Evolutionary conservation across 2,113 vertebrate genomes (phyloP).

Genomic region (Prochilodus magdalenae): DNA sequence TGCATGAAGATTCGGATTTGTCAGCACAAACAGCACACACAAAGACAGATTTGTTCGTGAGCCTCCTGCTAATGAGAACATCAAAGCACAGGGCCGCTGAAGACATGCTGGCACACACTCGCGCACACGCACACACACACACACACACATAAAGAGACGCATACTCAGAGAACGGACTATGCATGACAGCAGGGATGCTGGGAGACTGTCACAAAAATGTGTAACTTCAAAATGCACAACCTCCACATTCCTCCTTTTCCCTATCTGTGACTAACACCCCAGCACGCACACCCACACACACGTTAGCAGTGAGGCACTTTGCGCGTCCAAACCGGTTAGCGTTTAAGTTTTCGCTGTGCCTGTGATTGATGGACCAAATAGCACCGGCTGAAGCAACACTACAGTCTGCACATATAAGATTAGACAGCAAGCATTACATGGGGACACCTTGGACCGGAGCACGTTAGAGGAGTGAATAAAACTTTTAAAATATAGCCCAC

Average conservation of each 20-base stretch:
- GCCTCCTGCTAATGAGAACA: slow-evolving; percentile 53
- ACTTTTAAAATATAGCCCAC: background rate
- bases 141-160: background rate
- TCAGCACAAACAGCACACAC: slow-evolving; percentile 30
- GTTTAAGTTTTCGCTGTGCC: background rate
- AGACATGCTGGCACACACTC: slow-evolving; percentile 8
- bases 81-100: slow-evolving; percentile 20
- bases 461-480: background rate
- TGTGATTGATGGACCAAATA: slow-evolving; percentile 23
- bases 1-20: slow-evolving; percentile 34
- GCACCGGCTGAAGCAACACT: background rate
- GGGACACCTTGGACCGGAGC: background rate
- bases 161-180: background rate
- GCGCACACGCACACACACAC: background rate
- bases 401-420: background rate
- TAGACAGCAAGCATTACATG: slow-evolving; percentile 1
- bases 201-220: background rate
- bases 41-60: slow-evolving; percentile 44
- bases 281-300: background rate
- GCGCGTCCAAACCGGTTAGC: background rate
- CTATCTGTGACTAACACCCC: background rate
- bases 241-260: background rate
- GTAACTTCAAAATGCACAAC: slow-evolving; percentile 5
- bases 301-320: background rate
- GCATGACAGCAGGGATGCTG: slow-evolving; percentile 5